Evolutionary conservation across 2,797 vertebrate genomes (phyloP).

Genomic region (Simalia tracyae): DNA sequence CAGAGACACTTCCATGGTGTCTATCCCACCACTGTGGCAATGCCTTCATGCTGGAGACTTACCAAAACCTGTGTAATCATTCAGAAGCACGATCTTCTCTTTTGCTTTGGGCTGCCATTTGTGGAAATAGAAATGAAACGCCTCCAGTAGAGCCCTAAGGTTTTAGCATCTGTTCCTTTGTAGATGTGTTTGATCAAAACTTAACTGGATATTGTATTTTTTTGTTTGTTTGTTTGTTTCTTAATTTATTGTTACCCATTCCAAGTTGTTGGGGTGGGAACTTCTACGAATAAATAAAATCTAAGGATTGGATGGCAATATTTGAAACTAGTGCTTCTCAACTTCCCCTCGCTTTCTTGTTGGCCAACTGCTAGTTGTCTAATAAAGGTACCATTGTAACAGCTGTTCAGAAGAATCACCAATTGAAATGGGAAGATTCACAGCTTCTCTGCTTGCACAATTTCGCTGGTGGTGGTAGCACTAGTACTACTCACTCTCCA

Average conservation of each 20-base stretch:
- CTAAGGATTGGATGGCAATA: conserved; percentile 36
- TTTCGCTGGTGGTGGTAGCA: neutral
- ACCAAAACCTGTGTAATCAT: neutral
- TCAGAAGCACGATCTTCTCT: neutral
- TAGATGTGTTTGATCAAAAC: conserved; percentile 33
- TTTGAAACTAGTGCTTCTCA: conserved; percentile 22
- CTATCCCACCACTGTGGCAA: neutral
- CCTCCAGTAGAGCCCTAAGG: neutral
- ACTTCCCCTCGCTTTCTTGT: neutral
- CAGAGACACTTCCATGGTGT: neutral
- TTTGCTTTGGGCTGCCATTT: conserved; percentile 6
- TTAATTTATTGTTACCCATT: conserved; percentile 46
- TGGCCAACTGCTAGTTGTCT: neutral
- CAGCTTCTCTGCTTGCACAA: neutral
- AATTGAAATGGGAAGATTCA: neutral
- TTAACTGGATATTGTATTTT: conserved; percentile 37
- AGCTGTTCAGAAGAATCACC: neutral
- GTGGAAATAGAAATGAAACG: neutral
- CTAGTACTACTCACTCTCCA: neutral
- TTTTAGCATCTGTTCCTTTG: conserved; percentile 26
- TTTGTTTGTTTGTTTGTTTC: conserved; percentile 23
- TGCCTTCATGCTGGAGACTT: neutral
- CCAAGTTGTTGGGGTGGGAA: conserved; percentile 33
- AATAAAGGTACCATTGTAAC: neutral
- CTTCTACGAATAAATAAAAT: conserved; percentile 37